A percentile compares a stretch with the other conserved stretches of the same genome.
Conservation (phyloP, 2,113 vertebrate species). For the Lutjanus erythropterus region DNA sequence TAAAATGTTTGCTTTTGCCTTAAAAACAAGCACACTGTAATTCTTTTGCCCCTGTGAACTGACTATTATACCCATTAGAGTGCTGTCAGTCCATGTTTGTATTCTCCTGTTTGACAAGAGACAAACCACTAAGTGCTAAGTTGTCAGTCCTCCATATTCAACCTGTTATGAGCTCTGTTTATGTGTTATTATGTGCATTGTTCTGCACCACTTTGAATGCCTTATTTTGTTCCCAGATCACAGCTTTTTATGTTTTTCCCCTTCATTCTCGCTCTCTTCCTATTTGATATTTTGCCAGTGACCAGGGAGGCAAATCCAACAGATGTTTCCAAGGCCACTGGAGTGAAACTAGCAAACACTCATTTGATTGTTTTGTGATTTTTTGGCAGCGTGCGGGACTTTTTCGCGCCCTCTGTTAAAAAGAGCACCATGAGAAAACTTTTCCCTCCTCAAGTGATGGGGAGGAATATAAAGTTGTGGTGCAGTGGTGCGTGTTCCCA, state of each 20-base stretch:
- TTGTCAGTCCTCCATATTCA: not conserved
- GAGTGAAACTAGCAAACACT: slow-evolving; percentile 71
- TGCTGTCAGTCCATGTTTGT: not conserved
- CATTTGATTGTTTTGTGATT: slow-evolving; percentile 69
- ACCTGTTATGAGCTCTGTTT: slow-evolving; percentile 17
- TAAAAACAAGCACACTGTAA: not conserved
- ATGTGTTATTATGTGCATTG: slow-evolving; percentile 6
- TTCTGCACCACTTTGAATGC: slow-evolving; percentile 30
- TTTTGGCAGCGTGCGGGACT: slow-evolving; percentile 61
- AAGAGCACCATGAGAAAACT: slow-evolving; percentile 58
- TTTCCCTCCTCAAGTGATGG: slow-evolving; percentile 49
- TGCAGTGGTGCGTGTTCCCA: slow-evolving; percentile 13
- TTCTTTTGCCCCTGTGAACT: not conserved
- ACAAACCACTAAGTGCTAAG: slow-evolving; percentile 14
- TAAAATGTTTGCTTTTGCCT: not conserved
- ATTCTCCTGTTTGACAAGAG: slow-evolving; percentile 5
- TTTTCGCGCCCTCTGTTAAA: slow-evolving; percentile 54
- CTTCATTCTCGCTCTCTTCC: slow-evolving; percentile 33
- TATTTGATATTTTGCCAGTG: slow-evolving; percentile 66
- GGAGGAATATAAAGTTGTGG: slow-evolving; percentile 51
- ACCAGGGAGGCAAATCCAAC: slow-evolving; percentile 68
- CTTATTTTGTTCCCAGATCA: slow-evolving; percentile 44
- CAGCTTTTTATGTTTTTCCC: slow-evolving; percentile 18
- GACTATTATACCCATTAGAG: slow-evolving; percentile 13
- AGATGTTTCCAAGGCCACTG: slow-evolving; percentile 72